Evolutionary conservation across 2,797 vertebrate species (phyloP), one percentile per base, ranked within the genome.

Genomic region (Smutsia gigantea): DNA sequence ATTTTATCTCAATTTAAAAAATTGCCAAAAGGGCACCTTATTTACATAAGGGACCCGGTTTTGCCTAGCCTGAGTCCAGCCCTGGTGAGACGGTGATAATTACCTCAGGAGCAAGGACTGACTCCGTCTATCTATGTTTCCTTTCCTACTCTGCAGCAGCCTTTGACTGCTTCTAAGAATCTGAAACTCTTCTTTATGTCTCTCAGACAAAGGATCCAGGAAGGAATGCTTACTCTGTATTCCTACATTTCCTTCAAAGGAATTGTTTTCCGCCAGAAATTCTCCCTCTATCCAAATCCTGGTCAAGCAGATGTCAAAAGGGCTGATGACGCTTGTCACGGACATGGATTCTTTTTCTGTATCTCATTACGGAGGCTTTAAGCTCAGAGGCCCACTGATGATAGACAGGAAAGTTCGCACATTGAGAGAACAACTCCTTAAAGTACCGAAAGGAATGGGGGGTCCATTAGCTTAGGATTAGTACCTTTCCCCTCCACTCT

Each of bases 391-490:
- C 97, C 84, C 95, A 75, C 11, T 51, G 88, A 81, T 97, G 95
- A 78, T 96, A 97, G 69, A 96, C 94, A 23, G 94, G 96, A 81
- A 95, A 97, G 84, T 94, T 97, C 13, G 59, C 95, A 89, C 96
- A 97, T 57, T 81, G 84, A 87, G 94, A 96, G 87, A 97, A 97
- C 63, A 97, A 97, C 39, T 96, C 85, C 34, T 96, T 64, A 57
- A 96, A 96, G 66, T 97, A 94, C 95, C 97, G 84, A 77, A 82
- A 96, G 17, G 51, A 83, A 91, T 77, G 27, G 69, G 61, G 72
- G 53, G n/a, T 31, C 11, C 14, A n/a, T 94, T 61, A 83, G 51
- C 18, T 78, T 46, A 53, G 55, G 46, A 51, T 90, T 59, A 34
- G 55, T 4, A 72, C 5, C 18, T 55, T n/a, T 31, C 31, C 51